These are phyloP conservation scores for Cryptocephalus moraei DNA, from an alignment of 2,888 invertebrate species.

Conservation along the genomic window DNA sequence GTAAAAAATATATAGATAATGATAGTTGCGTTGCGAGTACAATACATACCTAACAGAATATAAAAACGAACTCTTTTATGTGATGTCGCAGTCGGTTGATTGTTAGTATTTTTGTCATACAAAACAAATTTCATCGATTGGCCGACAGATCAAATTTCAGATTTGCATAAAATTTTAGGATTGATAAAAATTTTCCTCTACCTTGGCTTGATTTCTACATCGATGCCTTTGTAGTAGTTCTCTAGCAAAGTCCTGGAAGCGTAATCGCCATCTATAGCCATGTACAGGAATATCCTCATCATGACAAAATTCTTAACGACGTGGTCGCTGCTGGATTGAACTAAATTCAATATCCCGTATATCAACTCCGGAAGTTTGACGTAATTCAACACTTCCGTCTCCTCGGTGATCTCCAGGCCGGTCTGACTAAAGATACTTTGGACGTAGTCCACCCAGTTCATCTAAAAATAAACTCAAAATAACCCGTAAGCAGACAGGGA, in stretches of 20 bases:
- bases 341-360: slow-evolving; percentile 30
- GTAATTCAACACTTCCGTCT: slow-evolving; percentile 20
- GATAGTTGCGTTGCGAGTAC: no score
- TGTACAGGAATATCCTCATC: slow-evolving; percentile 29
- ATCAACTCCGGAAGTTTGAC: slow-evolving; percentile 11
- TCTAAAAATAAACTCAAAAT: slow-evolving; percentile 18
- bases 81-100: no score
- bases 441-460: slow-evolving; percentile 34
- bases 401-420: slow-evolving; percentile 22
- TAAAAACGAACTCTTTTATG: no score
- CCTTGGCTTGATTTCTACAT: no score
- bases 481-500: no score
- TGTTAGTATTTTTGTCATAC: no score
- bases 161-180: no score
- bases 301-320: slow-evolving; percentile 33
- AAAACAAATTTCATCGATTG: no score
- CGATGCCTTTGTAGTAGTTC: slow-evolving; percentile 19
- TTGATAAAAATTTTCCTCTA: no score
- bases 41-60: no score
- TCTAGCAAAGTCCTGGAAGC: slow-evolving; percentile 28
- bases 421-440: slow-evolving; percentile 24
- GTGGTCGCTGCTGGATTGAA: slow-evolving; percentile 22
- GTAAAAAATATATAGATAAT: no score
- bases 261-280: slow-evolving; percentile 31
- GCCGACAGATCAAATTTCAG: no score